phyloP scores from a whole-genome alignment of 2,888 invertebrate genomes.

The Carcina quercana region DNA sequence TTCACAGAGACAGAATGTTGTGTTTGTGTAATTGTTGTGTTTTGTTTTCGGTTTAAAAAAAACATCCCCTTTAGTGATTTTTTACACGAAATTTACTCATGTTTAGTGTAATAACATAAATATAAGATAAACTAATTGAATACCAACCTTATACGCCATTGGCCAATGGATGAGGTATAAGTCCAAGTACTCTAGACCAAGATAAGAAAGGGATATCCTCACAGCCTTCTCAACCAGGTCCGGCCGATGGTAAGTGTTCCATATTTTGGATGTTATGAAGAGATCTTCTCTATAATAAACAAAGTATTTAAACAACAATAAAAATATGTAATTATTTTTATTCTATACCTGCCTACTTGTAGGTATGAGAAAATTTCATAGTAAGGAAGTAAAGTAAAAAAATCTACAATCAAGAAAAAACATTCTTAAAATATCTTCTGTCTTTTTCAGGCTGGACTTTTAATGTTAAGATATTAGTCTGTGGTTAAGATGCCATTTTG shows the following conservation, averaged over 20 bases:
- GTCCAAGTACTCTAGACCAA: conserved; percentile 85
- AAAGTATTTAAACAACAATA: neutral
- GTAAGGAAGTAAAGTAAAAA: too few species aligned
- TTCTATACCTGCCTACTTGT: too few species aligned
- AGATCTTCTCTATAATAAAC: conserved; percentile 43
- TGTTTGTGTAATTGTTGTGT: neutral
- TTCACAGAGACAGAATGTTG: neutral
- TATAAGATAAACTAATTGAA: conserved; percentile 1
- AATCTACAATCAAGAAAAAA: too few species aligned
- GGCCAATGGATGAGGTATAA: conserved; percentile 93
- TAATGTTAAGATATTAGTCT: too few species aligned
- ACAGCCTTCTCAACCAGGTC: conserved; percentile 81
- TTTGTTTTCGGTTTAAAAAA: too few species aligned
- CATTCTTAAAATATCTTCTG: too few species aligned
- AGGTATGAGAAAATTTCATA: too few species aligned
- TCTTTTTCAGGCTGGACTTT: too few species aligned
- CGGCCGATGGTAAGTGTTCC: conserved; percentile 74
- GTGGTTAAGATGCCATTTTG: too few species aligned
- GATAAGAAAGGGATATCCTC: conserved; percentile 77
- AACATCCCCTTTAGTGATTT: too few species aligned
- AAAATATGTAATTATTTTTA: too few species aligned
- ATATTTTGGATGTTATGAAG: conserved; percentile 82
- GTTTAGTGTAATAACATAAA: neutral
- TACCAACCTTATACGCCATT: conserved; percentile 79
- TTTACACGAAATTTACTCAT: too few species aligned